Evolutionary conservation across 37 sponge, comb jelly and placozoan species (phyloP), one percentile per base, ranked within the genome.

Genomic region (Geodia barretti): DNA sequence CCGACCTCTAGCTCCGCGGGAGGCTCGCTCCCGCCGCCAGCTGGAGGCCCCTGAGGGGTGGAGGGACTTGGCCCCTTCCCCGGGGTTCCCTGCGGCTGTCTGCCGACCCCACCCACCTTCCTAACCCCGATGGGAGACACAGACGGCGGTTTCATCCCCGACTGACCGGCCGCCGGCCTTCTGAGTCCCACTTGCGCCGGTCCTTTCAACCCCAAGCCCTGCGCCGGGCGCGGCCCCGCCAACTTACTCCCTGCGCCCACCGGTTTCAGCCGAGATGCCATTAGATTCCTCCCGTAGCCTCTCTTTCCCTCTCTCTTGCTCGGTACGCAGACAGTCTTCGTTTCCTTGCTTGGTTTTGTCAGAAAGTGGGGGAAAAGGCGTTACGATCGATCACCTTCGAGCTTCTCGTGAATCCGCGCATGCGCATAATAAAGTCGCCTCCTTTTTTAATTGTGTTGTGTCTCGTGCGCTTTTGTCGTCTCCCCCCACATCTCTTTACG

Each of bases 1-100:
- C 94, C 92, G 4, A 90, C 76, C 17, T 64, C 63, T 1, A 89
- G 47, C 26, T 47, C 54, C 54, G 14, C 14, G n/a, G n/a, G n/a
- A n/a, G n/a, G n/a, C 11, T 47, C 54, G 11, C 14, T 47, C 11
- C 11, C 54, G 11, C 14, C 54, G 14, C 54, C 14, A 17, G 54
- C 54, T 14, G 54, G 11, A 17, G 54, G 54, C 14, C 14, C 11
- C 54, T 47, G 54, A 47, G 54, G 54, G 7, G 54, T 17, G 7
- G 54, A 14, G 54, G 54, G 54, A 47, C 11, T 14, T 14, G 7
- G 54, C 11, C 54, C 14, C 54, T 47, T 47, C 11, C 14, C 14
- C 11, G 54, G 7, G 14, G 54, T 7, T 47, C 7, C 54, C 14
- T 47, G 54, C 14, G 11, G 11, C 14, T 47, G 54, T 14, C 54